Conservation (phyloP, 2,888 invertebrate species). For the Agriopis leucophaearia region DNA sequence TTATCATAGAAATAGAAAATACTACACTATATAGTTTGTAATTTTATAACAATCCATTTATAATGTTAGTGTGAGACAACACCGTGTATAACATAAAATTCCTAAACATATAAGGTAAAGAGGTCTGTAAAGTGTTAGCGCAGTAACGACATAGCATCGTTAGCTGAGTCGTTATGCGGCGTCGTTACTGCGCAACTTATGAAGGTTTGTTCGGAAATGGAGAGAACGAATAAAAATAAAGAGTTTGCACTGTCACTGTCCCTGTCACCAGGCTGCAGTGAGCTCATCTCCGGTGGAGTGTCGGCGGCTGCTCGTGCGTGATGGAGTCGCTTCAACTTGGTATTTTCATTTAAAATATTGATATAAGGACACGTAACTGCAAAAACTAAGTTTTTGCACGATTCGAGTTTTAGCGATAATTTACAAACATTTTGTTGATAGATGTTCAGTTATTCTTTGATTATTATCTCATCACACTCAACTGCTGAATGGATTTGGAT, state of each 20-base stretch:
- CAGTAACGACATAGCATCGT: slow-evolving; percentile 7
- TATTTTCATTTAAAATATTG: no score
- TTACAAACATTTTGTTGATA: no score
- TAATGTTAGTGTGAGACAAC: background rate
- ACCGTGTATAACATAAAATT: background rate
- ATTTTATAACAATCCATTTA: background rate
- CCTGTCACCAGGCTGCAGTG: background rate
- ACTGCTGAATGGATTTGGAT: no score
- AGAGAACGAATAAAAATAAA: slow-evolving; percentile 5
- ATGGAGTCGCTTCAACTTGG: no score
- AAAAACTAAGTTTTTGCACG: no score
- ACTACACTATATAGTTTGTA: background rate
- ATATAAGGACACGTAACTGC: no score
- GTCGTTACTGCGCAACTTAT: slow-evolving; percentile 4
- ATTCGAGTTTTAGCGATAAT: no score
- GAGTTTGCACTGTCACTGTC: background rate
- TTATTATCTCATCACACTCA: no score
- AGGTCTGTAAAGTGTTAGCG: slow-evolving; percentile 8
- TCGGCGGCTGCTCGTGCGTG: background rate
- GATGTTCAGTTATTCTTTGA: no score
- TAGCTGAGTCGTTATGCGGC: slow-evolving; percentile 15
- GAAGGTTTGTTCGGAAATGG: background rate
- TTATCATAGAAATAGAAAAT: no score
- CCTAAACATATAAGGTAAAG: slow-evolving; percentile 1
- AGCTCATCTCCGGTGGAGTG: background rate